A percentile compares a stretch with the other conserved stretches of the same genome.
phyloP scores from a whole-genome alignment of 2,888 invertebrate genomes.

The Habroteleia sp. region DNA sequence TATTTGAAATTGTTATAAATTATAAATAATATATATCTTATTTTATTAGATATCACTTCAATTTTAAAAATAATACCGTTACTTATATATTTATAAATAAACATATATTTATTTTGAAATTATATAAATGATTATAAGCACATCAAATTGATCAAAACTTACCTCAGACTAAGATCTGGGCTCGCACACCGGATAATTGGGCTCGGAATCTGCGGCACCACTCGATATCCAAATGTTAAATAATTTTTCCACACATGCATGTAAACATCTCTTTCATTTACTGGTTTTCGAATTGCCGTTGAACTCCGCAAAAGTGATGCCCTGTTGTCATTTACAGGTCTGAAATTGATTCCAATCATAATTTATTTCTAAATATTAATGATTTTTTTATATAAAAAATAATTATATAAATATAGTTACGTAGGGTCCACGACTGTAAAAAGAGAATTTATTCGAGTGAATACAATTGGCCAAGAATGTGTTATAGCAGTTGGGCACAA shows the following conservation, averaged over 20 bases:
- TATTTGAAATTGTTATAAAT: no score
- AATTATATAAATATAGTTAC: slow-evolving; percentile 87
- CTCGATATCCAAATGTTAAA: slow-evolving; percentile 96
- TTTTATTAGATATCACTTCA: no score
- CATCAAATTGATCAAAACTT: slow-evolving; percentile 69
- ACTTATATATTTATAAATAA: no score
- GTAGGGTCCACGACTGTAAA: slow-evolving; percentile 97
- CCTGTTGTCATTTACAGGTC: slow-evolving; percentile 97
- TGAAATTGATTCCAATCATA: no score
- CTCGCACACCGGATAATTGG: slow-evolving; percentile 95
- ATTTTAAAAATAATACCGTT: no score
- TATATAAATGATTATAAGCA: slow-evolving; percentile 3
- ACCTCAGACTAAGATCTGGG: slow-evolving; percentile 95
- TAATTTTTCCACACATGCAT: slow-evolving; percentile 99
- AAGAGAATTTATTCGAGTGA: slow-evolving; percentile 93
- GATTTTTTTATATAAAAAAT: no score
- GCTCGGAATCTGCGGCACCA: slow-evolving; percentile 95
- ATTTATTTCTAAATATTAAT: no score
- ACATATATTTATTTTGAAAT: slow-evolving; percentile 4
- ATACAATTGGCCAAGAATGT: slow-evolving; percentile 98
- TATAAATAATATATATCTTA: no score
- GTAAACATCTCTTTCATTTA: slow-evolving; percentile 96
- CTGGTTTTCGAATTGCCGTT: slow-evolving; percentile 92
- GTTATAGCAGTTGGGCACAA: slow-evolving; percentile 92
- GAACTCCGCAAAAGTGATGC: slow-evolving; percentile 95